phyloP scores from a whole-genome alignment of 2,113 vertebrate genomes.

The Sceloporus tristichus region DNA sequence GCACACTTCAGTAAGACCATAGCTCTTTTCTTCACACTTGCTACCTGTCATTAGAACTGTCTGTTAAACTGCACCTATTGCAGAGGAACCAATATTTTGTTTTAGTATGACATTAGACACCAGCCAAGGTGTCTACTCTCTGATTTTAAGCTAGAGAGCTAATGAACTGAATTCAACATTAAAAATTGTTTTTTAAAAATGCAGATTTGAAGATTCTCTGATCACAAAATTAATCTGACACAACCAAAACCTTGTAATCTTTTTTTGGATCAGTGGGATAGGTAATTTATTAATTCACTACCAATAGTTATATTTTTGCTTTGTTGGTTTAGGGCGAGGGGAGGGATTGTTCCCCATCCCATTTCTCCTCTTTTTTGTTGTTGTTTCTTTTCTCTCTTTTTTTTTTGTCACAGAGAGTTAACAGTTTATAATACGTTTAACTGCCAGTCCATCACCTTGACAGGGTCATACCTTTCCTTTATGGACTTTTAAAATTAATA shows the following conservation, averaged over 20 bases:
- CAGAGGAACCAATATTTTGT: constrained; percentile 72
- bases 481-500: constrained; percentile 86
- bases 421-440: constrained; percentile 84
- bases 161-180: constrained; percentile 81
- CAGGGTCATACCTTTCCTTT: constrained; percentile 89
- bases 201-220: constrained; percentile 78
- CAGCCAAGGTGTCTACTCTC: constrained; percentile 74
- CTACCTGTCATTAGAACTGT: not conserved
- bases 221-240: constrained; percentile 86
- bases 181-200: constrained; percentile 77
- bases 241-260: constrained; percentile 86
- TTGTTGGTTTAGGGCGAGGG: constrained; percentile 41
- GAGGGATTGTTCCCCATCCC: not conserved
- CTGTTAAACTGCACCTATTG: constrained; percentile 64
- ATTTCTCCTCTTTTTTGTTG: not conserved
- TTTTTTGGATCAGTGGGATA: constrained; percentile 90
- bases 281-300: constrained; percentile 88
- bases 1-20: not conserved
- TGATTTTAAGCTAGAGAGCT: constrained; percentile 80
- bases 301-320: constrained; percentile 78
- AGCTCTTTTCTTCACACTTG: not conserved
- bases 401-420: constrained; percentile 73
- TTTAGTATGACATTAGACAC: constrained; percentile 71
- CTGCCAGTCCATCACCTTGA: constrained; percentile 85
- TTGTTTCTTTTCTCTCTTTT: too few relatives aligned